These are phyloP conservation scores for Tapirus indicus DNA, from an alignment of 2,797 vertebrate species.

Conservation along the genomic window DNA sequence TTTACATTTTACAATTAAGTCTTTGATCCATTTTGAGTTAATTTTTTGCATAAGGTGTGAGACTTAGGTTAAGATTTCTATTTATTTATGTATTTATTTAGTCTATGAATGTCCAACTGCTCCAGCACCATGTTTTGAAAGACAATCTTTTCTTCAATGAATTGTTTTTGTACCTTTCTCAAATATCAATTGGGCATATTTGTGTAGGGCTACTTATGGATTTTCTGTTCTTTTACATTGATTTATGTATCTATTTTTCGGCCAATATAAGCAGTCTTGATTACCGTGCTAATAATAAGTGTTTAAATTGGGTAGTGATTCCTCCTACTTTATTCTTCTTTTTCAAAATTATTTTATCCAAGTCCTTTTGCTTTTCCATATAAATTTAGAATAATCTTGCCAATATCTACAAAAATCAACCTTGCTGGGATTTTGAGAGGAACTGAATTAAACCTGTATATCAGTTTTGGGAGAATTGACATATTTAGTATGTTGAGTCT, in stretches of 20 bases:
- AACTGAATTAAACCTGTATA: background rate
- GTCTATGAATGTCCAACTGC: background rate
- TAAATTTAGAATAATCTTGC: background rate
- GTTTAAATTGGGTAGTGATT: background rate
- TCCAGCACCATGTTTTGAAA: background rate
- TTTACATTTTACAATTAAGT: background rate
- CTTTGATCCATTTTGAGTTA: background rate
- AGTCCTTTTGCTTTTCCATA: background rate
- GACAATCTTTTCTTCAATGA: background rate
- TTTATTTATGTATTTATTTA: background rate
- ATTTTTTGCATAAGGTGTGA: background rate
- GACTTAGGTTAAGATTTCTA: background rate
- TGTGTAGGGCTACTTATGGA: background rate
- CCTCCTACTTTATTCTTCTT: background rate
- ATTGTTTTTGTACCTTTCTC: background rate
- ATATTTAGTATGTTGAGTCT: background rate
- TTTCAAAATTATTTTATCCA: conserved; percentile 4
- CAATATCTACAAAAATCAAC: background rate
- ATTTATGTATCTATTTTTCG: background rate
- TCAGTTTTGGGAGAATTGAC: background rate
- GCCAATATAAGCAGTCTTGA: background rate
- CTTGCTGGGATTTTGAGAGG: background rate
- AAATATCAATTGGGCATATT: background rate
- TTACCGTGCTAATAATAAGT: background rate
- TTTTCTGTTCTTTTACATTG: background rate